Evolutionary conservation across 2,113 vertebrate genomes (phyloP).

Genomic region (Notothenia rossii): DNA sequence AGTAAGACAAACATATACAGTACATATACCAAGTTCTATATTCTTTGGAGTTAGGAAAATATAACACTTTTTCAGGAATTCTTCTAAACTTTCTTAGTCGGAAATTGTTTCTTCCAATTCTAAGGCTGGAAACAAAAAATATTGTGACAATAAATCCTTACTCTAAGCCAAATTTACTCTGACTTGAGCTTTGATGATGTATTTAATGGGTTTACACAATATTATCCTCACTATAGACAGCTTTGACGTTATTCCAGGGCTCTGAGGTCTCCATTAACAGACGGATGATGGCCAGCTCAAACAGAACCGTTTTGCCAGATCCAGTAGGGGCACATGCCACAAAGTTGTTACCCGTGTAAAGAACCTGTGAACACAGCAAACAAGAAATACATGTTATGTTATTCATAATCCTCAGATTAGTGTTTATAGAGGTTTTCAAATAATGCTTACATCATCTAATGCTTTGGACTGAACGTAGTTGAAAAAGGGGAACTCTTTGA

Average conservation of each 20-base stretch:
- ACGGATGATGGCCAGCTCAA: conserved; percentile 95
- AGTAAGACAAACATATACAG: not conserved
- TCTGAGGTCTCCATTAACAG: conserved; percentile 92
- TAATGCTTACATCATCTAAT: conserved; percentile 94
- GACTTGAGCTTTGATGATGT: not conserved
- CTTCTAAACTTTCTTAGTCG: not conserved
- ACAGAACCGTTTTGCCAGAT: conserved; percentile 97
- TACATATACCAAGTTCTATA: not conserved
- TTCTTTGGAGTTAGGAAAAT: not conserved
- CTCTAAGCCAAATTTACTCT: not conserved
- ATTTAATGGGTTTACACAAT: conserved; percentile 4
- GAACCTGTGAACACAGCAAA: conserved; percentile 85
- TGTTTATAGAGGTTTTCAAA: not conserved
- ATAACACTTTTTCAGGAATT: not conserved
- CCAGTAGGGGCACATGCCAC: conserved; percentile 96
- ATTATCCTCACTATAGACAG: conserved; percentile 87
- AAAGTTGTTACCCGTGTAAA: conserved; percentile 94
- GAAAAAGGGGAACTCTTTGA: conserved; percentile 96
- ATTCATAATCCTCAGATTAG: not conserved
- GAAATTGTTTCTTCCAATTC: not conserved
- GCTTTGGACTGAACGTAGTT: conserved; percentile 97
- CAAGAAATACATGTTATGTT: not conserved
- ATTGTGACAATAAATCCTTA: not conserved
- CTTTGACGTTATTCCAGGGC: conserved; percentile 94
- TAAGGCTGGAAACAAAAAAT: not conserved